Evolutionary conservation across 2,113 vertebrate species (phyloP).

Genomic region (Panurus biarmicus): DNA sequence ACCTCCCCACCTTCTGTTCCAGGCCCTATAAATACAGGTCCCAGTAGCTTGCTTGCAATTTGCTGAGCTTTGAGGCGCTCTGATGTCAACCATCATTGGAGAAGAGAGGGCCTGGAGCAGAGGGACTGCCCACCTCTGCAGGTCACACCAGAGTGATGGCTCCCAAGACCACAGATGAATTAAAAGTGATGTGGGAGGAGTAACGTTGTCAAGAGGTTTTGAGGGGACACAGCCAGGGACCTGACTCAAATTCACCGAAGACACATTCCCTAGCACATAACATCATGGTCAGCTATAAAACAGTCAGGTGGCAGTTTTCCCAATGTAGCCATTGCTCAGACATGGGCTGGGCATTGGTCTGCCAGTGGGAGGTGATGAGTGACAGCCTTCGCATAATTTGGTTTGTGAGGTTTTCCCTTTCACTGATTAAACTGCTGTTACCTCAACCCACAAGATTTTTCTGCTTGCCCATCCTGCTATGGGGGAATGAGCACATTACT

Average conservation of each 20-base stretch:
- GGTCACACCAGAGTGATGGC: neutral
- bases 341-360: rapidly evolving
- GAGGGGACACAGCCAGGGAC: neutral
- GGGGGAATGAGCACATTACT: neutral
- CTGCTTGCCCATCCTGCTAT: neutral
- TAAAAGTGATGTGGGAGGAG: rapidly evolving
- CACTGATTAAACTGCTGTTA: neutral
- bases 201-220: neutral
- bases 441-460: neutral
- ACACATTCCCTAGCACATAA: neutral
- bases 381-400: neutral
- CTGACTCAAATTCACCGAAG: neutral
- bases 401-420: neutral
- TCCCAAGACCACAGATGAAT: neutral
- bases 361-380: neutral
- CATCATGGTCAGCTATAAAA: neutral
- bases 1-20: neutral
- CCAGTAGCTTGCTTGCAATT: neutral
- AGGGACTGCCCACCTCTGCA: neutral
- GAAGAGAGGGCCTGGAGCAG: neutral
- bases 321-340: neutral
- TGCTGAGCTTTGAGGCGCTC: neutral
- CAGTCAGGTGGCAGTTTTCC: rapidly evolving
- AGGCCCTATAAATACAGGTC: neutral
- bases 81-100: neutral